Percentiles rank a stretch among this genome's conserved stretches.
These are phyloP conservation scores for Scylla paramamosain DNA, from an alignment of 1,140 invertebrate genomes.

Conservation along the genomic window DNA sequence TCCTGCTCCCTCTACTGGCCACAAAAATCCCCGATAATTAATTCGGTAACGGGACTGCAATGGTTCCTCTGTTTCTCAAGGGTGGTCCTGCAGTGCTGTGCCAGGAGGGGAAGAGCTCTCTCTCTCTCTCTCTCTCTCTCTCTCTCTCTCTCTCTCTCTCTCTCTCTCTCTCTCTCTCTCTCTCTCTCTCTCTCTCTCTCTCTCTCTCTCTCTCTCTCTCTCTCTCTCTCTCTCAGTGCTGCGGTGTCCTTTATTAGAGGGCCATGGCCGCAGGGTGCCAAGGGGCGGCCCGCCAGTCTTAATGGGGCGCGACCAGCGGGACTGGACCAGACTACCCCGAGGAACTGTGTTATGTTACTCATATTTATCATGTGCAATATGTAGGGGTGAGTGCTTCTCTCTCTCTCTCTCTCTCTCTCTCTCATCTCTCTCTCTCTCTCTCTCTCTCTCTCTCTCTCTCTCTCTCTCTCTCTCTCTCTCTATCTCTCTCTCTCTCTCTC, in stretches of 20 bases:
- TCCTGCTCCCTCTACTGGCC: neutral
- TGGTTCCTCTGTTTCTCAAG: neutral
- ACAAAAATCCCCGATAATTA: constrained; percentile 1
- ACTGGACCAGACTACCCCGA: neutral
- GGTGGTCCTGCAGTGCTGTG: neutral
- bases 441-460: constrained; percentile 41
- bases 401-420: constrained; percentile 38
- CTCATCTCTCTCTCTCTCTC: constrained; percentile 40
- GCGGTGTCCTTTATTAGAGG: neutral
- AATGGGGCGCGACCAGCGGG: neutral
- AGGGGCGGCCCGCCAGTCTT: neutral
- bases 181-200: neutral
- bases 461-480: neutral
- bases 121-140: neutral
- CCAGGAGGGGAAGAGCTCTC: neutral
- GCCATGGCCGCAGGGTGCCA: neutral
- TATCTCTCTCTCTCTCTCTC: too few relatives aligned
- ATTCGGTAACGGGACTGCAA: neutral
- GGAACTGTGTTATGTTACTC: neutral
- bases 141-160: neutral
- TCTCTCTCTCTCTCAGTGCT: neutral
- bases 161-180: neutral
- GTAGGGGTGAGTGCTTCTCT: neutral
- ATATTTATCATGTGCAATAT: neutral
- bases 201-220: neutral